Percentiles rank a stretch among this genome's conserved stretches.
Evolutionary conservation across 1,140 invertebrate species (phyloP).

Genomic region (Drosophila ogumai): DNA sequence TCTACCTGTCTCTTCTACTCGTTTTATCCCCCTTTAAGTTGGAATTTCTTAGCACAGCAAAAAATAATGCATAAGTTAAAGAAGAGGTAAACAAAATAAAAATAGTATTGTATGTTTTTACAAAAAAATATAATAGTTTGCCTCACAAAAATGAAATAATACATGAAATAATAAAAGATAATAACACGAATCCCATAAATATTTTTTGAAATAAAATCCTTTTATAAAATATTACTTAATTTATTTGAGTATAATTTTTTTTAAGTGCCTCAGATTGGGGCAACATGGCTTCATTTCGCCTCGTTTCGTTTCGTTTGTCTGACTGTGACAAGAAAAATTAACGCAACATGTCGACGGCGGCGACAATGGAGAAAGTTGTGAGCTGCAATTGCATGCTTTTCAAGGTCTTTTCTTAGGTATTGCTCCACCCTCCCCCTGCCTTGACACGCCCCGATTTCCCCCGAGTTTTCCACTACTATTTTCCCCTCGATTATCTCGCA

Average conservation of each 20-base stretch:
- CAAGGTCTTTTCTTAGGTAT: conserved; percentile 67
- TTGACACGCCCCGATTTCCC: neutral
- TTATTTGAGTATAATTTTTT: neutral
- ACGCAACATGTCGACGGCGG: conserved; percentile 49
- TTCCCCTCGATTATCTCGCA: conserved; percentile 15
- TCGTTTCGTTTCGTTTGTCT: conserved; percentile 41
- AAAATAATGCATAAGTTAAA: neutral
- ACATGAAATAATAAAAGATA: neutral
- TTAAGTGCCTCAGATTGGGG: conserved; percentile 26
- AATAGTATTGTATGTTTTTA: neutral
- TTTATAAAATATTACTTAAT: neutral
- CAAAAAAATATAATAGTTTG: neutral
- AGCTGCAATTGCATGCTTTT: conserved; percentile 64
- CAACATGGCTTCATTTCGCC: conserved; percentile 45
- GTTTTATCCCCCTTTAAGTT: conserved; percentile 2
- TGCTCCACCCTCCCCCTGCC: neutral
- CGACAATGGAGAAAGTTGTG: conserved; percentile 71
- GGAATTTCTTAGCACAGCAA: conserved; percentile 24
- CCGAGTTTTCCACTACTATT: conserved; percentile 9
- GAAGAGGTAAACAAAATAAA: neutral
- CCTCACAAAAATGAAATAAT: neutral
- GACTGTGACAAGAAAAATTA: conserved; percentile 66
- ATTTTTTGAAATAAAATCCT: neutral
- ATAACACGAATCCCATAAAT: neutral
- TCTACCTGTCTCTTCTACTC: conserved; percentile 29